These are phyloP conservation scores for Lathronympha strigana DNA, from an alignment of 2,888 invertebrate genomes.

Conservation along the genomic window DNA sequence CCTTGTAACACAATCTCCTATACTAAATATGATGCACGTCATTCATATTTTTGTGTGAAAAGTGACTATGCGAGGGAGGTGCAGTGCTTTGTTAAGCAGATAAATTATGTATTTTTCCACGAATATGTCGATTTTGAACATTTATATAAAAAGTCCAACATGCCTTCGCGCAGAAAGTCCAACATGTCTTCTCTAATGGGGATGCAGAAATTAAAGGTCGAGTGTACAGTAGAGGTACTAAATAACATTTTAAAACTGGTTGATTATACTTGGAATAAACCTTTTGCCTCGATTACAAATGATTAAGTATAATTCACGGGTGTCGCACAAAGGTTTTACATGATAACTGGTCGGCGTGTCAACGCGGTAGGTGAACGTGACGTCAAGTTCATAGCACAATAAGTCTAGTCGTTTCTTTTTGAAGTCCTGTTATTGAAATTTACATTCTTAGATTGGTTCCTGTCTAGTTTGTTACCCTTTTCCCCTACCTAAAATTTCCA, in stretches of 20 bases:
- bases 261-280: neutral
- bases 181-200: neutral
- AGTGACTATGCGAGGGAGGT: too few relatives aligned
- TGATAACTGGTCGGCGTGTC: conserved; percentile 4
- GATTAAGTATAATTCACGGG: conserved; percentile 7
- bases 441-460: too few relatives aligned
- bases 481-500: too few relatives aligned
- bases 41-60: too few relatives aligned
- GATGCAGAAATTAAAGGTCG: neutral
- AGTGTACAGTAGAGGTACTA: neutral
- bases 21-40: too few relatives aligned
- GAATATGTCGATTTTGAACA: too few relatives aligned
- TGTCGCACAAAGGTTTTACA: conserved; percentile 3
- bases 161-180: neutral
- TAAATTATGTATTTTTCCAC: too few relatives aligned
- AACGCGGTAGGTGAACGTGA: conserved; percentile 12
- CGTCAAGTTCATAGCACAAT: conserved; percentile 7
- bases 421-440: too few relatives aligned
- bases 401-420: neutral
- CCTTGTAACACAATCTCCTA: too few relatives aligned
- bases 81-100: too few relatives aligned
- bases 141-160: too few relatives aligned
- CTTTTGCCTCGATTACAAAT: conserved; percentile 1
- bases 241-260: neutral
- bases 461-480: too few relatives aligned